Conservation (phyloP, 1,140 invertebrate species). For the Hetaerina americana region DNA sequence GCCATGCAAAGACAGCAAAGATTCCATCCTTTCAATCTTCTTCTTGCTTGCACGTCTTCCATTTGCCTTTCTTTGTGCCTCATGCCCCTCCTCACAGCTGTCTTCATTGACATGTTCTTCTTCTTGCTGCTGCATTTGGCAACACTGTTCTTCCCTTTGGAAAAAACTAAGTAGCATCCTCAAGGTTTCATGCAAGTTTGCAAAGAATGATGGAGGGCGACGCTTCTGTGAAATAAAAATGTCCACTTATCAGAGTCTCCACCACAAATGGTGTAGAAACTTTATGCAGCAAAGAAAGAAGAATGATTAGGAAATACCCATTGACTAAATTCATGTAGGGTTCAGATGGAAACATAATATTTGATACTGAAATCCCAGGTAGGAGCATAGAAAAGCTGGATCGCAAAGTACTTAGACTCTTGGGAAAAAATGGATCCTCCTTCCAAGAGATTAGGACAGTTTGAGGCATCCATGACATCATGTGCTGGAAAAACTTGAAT, state of each 20-base stretch:
- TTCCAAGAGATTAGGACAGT: too few species aligned
- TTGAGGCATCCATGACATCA: too few species aligned
- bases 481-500: too few species aligned
- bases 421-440: too few species aligned
- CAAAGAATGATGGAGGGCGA: slow-evolving; percentile 73
- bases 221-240: slow-evolving; percentile 52
- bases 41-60: slow-evolving; percentile 22
- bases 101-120: slow-evolving; percentile 11
- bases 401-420: too few species aligned
- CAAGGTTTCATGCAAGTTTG: slow-evolving; percentile 73
- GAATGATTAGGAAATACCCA: too few species aligned
- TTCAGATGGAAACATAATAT: too few species aligned
- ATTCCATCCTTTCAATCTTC: slow-evolving; percentile 47
- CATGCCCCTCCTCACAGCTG: slow-evolving; percentile 37
- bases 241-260: background rate
- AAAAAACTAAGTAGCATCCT: slow-evolving; percentile 77
- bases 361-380: too few species aligned
- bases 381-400: too few species aligned
- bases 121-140: background rate
- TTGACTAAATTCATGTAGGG: too few species aligned
- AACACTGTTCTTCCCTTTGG: slow-evolving; percentile 31
- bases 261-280: background rate
- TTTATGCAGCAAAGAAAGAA: too few species aligned
- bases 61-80: too few species aligned
- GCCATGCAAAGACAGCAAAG: slow-evolving; percentile 63